A percentile compares a stretch with the other conserved stretches of the same genome.
phyloP scores from a whole-genome alignment of 2,888 invertebrate genomes.

The Allacma fusca region DNA sequence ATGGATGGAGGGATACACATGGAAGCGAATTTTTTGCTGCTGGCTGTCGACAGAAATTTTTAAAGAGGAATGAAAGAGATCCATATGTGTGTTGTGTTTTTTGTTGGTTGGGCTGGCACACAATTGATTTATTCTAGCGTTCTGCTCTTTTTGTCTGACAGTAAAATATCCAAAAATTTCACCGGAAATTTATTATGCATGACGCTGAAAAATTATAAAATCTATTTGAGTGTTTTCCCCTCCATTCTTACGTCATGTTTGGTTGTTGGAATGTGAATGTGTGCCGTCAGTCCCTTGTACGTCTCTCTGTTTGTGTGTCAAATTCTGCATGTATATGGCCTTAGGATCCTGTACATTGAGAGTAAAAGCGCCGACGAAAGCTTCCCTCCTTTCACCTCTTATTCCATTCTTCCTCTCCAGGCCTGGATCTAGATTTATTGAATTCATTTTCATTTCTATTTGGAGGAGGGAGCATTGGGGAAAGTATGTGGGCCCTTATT shows the following conservation, averaged over 20 bases:
- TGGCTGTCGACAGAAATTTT: conserved; percentile 4
- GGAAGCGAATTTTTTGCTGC: not conserved
- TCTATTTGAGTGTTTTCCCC: conserved; percentile 21
- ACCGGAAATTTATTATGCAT: conserved; percentile 37
- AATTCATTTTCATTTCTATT: conserved; percentile 27
- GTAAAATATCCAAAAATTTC: conserved; percentile 37
- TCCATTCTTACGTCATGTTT: conserved; percentile 13
- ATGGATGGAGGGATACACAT: not conserved
- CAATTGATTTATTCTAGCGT: conserved; percentile 36
- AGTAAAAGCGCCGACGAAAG: no score
- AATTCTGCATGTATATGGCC: not conserved
- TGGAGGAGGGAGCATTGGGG: not conserved
- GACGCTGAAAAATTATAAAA: conserved; percentile 38
- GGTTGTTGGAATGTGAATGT: not conserved
- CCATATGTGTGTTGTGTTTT: conserved; percentile 23
- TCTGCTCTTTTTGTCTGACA: conserved; percentile 34
- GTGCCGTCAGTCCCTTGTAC: not conserved
- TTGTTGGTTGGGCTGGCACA: not conserved
- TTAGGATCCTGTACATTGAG: no score
- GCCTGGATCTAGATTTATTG: conserved; percentile 17
- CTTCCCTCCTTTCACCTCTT: not conserved
- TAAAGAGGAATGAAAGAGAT: conserved; percentile 15
- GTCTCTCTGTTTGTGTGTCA: not conserved
- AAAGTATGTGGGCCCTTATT: not conserved
- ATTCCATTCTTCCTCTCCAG: not conserved